A percentile compares a stretch with the other conserved stretches of the same genome.
Conservation (phyloP, 2,113 vertebrate species). For the Leptobrachium leishanense region DNA sequence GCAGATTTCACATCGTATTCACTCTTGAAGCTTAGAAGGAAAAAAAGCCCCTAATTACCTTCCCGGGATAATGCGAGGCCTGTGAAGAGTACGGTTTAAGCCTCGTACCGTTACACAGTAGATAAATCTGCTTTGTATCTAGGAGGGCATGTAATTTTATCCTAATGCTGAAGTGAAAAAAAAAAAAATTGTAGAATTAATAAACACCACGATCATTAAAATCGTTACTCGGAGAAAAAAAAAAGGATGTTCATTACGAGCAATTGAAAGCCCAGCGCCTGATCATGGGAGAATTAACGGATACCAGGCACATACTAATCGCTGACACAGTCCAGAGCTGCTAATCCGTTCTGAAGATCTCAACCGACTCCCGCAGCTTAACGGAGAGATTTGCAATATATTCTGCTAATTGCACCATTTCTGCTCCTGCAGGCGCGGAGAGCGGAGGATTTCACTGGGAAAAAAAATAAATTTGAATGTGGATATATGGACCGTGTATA, state of each 20-base stretch:
- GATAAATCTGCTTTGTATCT: constrained; percentile 32
- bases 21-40: not conserved
- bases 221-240: not conserved
- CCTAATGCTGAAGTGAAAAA: constrained; percentile 28
- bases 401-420: constrained; percentile 30
- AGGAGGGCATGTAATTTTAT: constrained; percentile 36
- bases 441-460: not conserved
- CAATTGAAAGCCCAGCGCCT: constrained; percentile 30
- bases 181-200: not conserved
- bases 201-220: constrained; percentile 25
- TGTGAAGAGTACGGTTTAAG: not conserved
- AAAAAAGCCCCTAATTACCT: not conserved
- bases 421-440: not conserved
- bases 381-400: constrained; percentile 36
- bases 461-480: not conserved
- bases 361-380: constrained; percentile 36
- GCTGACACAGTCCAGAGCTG: constrained; percentile 2
- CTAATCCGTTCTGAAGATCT: constrained; percentile 41
- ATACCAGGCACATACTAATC: constrained; percentile 23
- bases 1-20: not conserved
- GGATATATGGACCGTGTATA: no score
- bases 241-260: constrained; percentile 35
- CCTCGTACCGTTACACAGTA: constrained; percentile 41
- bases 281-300: constrained; percentile 45
- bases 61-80: not conserved